Evolutionary conservation across 2,888 invertebrate genomes (phyloP).

Genomic region (Plutella xylostella): DNA sequence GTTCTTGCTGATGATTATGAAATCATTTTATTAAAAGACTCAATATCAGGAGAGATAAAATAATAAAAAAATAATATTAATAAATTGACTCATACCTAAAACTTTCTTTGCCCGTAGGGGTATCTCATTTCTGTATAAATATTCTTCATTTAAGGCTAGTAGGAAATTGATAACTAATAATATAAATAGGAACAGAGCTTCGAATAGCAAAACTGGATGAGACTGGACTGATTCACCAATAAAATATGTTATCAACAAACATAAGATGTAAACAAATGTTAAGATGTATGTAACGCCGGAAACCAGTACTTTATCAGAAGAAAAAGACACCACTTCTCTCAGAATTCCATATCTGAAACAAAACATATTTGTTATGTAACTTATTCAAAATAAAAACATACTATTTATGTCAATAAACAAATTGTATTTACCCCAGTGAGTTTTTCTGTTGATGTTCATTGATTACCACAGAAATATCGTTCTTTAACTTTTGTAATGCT

Average conservation of each 20-base stretch:
- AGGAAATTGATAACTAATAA: conserved; percentile 53
- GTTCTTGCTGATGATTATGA: no score
- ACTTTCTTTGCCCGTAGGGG: conserved; percentile 61
- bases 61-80: no score
- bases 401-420: background rate
- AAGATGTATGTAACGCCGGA: conserved; percentile 58
- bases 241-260: conserved; percentile 49
- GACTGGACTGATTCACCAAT: conserved; percentile 50
- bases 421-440: conserved; percentile 37
- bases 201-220: conserved; percentile 51
- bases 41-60: no score
- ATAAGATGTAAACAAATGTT: conserved; percentile 47
- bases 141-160: conserved; percentile 59
- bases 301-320: conserved; percentile 53
- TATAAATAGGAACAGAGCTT: conserved; percentile 52
- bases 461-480: conserved; percentile 76
- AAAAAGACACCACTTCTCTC: conserved; percentile 54
- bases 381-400: background rate
- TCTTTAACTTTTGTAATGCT: conserved; percentile 76
- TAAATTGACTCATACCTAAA: conserved; percentile 38
- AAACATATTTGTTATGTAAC: background rate
- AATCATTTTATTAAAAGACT: no score
- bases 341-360: conserved; percentile 44
- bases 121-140: conserved; percentile 64
- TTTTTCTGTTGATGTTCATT: conserved; percentile 72